These are phyloP conservation scores for Seriola aureovittata DNA, from an alignment of 2,113 vertebrate genomes.

Conservation along the genomic window DNA sequence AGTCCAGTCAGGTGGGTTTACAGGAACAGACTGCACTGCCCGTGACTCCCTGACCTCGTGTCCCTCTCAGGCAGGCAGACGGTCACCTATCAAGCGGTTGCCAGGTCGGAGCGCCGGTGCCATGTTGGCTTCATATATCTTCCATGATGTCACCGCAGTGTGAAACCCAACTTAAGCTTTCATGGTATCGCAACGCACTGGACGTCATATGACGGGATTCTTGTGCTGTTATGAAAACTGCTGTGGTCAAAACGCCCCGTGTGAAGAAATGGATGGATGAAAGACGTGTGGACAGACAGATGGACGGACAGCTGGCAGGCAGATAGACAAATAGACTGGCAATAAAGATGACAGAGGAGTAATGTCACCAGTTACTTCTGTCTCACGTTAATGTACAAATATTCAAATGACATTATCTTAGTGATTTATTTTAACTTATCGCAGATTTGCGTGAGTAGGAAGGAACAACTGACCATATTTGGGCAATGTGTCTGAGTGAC, in stretches of 20 bases:
- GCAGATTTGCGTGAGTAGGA: neutral
- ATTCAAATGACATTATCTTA: neutral
- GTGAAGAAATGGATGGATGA: constrained; percentile 1
- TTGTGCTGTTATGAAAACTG: neutral
- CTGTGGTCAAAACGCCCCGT: neutral
- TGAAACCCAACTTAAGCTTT: constrained; percentile 13
- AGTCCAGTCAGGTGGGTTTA: neutral
- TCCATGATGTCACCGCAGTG: constrained; percentile 39
- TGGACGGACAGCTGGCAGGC: constrained; percentile 13
- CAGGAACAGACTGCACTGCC: neutral
- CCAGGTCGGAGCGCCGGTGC: constrained; percentile 1
- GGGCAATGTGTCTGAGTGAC: constrained; percentile 9
- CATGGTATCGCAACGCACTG: neutral
- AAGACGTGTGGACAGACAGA: constrained; percentile 16
- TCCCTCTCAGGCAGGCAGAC: constrained; percentile 14
- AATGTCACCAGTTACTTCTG: neutral
- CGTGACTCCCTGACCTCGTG: constrained; percentile 33
- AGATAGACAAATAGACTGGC: neutral
- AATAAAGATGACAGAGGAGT: neutral
- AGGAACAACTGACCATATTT: constrained; percentile 53
- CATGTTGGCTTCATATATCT: constrained; percentile 8
- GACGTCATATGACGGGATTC: constrained; percentile 1
- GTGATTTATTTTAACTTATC: too few relatives aligned
- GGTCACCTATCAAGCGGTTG: neutral
- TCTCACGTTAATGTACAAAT: neutral